Percentiles rank a stretch among this genome's conserved stretches.
Evolutionary conservation across 2,888 invertebrate genomes (phyloP).

Genomic region (Chydorus sphaericus): DNA sequence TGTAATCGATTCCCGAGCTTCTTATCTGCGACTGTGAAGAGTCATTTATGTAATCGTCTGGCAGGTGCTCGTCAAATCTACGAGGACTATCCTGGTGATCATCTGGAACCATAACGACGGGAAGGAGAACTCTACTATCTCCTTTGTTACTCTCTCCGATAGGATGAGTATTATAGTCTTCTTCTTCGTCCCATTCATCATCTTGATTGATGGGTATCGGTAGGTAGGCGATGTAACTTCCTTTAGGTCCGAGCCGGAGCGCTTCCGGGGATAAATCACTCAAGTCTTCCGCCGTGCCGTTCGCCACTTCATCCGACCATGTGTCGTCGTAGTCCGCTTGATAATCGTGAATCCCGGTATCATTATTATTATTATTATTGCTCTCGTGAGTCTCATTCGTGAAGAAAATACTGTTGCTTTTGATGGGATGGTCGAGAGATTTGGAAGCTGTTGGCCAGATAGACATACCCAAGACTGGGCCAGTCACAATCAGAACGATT

Average conservation of each 20-base stretch:
- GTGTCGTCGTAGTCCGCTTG: not conserved
- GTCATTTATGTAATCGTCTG: not conserved
- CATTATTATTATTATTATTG: not conserved
- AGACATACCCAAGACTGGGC: not conserved
- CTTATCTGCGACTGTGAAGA: not conserved
- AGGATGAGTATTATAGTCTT: not conserved
- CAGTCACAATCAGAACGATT: slow-evolving; percentile 1
- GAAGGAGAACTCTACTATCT: too few species aligned
- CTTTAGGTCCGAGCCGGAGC: not conserved
- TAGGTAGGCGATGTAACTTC: slow-evolving; percentile 6
- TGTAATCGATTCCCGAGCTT: not conserved
- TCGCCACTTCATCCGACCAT: not conserved
- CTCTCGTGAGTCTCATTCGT: not conserved
- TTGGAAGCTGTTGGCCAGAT: too few species aligned
- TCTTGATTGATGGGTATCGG: not conserved
- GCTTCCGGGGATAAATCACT: slow-evolving; percentile 3
- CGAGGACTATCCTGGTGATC: not conserved
- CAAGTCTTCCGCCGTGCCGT: slow-evolving; percentile 7
- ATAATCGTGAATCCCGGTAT: not conserved
- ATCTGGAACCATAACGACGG: not conserved
- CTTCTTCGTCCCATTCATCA: not conserved
- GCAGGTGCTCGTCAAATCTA: not conserved
- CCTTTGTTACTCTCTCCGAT: not conserved
- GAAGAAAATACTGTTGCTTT: too few species aligned
- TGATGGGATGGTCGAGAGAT: too few species aligned